Conservation (phyloP, 2,113 vertebrate species). For the Macquaria australasica region DNA sequence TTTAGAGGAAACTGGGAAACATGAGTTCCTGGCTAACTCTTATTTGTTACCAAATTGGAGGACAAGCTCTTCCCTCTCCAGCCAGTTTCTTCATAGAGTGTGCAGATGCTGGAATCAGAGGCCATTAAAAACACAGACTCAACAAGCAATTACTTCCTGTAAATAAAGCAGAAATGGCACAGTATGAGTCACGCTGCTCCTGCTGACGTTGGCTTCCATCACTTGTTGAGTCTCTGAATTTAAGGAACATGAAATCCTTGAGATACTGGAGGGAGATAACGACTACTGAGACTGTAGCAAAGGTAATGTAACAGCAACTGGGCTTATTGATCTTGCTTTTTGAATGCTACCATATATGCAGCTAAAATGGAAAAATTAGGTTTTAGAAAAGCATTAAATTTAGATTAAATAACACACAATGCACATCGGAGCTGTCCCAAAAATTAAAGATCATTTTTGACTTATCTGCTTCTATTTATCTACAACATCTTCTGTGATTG, state of each 20-base stretch:
- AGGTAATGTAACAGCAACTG: neutral
- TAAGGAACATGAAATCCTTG: slow-evolving; percentile 57
- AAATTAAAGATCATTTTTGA: neutral
- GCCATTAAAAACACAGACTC: slow-evolving; percentile 69
- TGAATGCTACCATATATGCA: neutral
- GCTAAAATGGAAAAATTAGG: neutral
- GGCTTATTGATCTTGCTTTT: neutral
- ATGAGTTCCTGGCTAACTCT: slow-evolving; percentile 27
- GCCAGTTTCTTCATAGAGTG: slow-evolving; percentile 6
- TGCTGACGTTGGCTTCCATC: slow-evolving; percentile 43
- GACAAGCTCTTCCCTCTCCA: slow-evolving; percentile 14
- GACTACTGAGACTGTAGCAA: neutral
- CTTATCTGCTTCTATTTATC: neutral
- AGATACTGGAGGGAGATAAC: slow-evolving; percentile 21
- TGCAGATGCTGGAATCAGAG: slow-evolving; percentile 50
- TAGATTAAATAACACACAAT: too few species aligned
- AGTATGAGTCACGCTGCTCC: slow-evolving; percentile 39
- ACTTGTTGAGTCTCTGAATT: slow-evolving; percentile 64
- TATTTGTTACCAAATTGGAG: slow-evolving; percentile 37
- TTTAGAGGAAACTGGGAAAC: slow-evolving; percentile 44
- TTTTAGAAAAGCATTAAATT: neutral
- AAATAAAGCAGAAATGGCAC: slow-evolving; percentile 64
- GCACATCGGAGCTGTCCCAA: neutral
- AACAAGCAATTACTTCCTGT: slow-evolving; percentile 74
- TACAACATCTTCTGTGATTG: neutral